These are phyloP conservation scores for Amorpha juglandis DNA, from an alignment of 2,888 invertebrate genomes.

Conservation along the genomic window DNA sequence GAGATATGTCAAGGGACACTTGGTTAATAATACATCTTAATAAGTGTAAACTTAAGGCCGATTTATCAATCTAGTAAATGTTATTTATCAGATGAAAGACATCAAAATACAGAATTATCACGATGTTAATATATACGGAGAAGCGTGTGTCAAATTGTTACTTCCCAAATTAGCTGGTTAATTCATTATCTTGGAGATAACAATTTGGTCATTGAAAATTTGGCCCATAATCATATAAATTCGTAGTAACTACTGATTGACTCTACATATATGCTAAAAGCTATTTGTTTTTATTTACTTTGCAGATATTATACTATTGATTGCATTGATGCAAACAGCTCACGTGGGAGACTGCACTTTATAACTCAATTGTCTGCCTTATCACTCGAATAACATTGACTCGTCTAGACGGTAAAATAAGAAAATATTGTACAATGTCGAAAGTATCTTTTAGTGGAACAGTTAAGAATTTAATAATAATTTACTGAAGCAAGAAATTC, in stretches of 20 bases:
- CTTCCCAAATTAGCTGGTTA: no score
- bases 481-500: background rate
- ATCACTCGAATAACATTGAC: constrained; percentile 5
- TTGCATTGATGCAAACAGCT: background rate
- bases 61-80: no score
- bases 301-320: background rate
- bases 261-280: background rate
- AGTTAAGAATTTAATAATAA: constrained; percentile 12
- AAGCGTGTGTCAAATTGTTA: no score
- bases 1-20: background rate
- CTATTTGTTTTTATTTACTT: background rate
- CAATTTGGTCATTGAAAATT: no score
- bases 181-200: no score
- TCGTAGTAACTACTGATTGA: background rate
- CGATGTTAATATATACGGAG: no score
- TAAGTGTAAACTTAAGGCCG: no score
- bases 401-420: constrained; percentile 21
- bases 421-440: background rate
- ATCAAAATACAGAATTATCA: no score
- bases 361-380: constrained; percentile 13
- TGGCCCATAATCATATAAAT: no score
- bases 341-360: constrained; percentile 11
- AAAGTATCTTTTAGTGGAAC: background rate
- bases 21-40: background rate
- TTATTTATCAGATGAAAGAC: no score